Conservation (phyloP, 2,797 vertebrate genomes). For the Sebastes diploproa region DNA sequence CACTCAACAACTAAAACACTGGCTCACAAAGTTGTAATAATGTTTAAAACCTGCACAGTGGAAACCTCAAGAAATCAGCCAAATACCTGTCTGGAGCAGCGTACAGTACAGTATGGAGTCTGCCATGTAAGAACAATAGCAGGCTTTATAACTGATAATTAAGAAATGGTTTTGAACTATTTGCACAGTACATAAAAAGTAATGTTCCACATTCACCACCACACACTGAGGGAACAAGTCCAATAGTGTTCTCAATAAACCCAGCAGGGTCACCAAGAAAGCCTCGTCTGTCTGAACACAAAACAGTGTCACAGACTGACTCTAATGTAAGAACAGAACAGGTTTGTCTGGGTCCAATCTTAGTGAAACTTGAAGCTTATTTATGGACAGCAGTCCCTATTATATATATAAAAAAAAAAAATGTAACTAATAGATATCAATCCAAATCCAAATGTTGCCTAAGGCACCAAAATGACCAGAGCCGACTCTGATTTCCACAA, state of each 20-base stretch:
- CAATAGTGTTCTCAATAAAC: slow-evolving; percentile 21
- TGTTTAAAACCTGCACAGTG: neutral
- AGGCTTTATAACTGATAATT: slow-evolving; percentile 56
- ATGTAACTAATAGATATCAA: neutral
- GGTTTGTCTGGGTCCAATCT: slow-evolving; percentile 15
- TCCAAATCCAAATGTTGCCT: neutral
- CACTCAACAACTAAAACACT: neutral
- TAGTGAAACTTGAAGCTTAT: neutral
- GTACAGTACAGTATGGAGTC: slow-evolving; percentile 13
- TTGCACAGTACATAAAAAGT: slow-evolving; percentile 44
- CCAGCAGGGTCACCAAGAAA: slow-evolving; percentile 22
- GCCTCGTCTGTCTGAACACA: neutral
- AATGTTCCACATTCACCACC: slow-evolving; percentile 46
- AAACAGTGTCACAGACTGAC: slow-evolving; percentile 3
- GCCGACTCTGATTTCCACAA: neutral
- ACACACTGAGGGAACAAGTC: slow-evolving; percentile 1
- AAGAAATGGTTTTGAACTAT: slow-evolving; percentile 53
- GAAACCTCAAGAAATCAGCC: slow-evolving; percentile 34
- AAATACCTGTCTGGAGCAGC: slow-evolving; percentile 53
- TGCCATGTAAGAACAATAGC: slow-evolving; percentile 61
- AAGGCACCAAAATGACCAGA: no score
- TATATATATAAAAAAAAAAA: neutral
- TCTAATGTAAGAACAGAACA: slow-evolving; percentile 13
- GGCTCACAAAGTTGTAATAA: slow-evolving; percentile 10
- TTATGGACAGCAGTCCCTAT: neutral